Evolutionary conservation across 1,140 invertebrate species (phyloP).

Genomic region (Drosophila parvula): DNA sequence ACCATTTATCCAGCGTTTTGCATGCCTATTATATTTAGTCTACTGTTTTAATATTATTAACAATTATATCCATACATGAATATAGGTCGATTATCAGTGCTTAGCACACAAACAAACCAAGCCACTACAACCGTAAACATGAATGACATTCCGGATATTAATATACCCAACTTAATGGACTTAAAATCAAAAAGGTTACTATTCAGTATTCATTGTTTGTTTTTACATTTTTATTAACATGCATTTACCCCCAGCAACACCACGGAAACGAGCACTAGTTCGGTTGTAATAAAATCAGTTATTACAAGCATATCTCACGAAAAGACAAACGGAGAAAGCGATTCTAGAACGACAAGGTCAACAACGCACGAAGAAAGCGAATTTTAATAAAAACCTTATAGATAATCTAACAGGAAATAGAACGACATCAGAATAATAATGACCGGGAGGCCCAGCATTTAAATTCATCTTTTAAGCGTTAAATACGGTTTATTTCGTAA

Average conservation of each 20-base stretch:
- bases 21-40: slow-evolving; percentile 20
- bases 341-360: slow-evolving; percentile 64
- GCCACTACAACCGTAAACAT: slow-evolving; percentile 72
- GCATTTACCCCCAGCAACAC: slow-evolving; percentile 63
- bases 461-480: neutral
- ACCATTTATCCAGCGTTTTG: slow-evolving; percentile 23
- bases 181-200: slow-evolving; percentile 70
- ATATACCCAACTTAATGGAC: slow-evolving; percentile 76
- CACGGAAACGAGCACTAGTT: slow-evolving; percentile 78
- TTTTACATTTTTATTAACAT: too few species aligned
- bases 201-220: neutral
- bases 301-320: slow-evolving; percentile 83
- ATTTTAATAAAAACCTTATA: slow-evolving; percentile 54
- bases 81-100: slow-evolving; percentile 81
- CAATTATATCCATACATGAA: slow-evolving; percentile 13
- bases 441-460: neutral
- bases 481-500: neutral
- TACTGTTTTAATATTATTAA: slow-evolving; percentile 8
- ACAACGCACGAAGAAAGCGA: slow-evolving; percentile 79
- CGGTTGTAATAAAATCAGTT: slow-evolving; percentile 83
- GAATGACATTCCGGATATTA: slow-evolving; percentile 78
- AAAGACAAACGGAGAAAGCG: slow-evolving; percentile 79
- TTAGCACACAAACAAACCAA: slow-evolving; percentile 83
- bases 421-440: neutral
- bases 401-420: neutral